Percentiles rank a stretch among this genome's conserved stretches.
phyloP scores from a whole-genome alignment of 2,113 vertebrate genomes.

The Synchiropus splendidus region DNA sequence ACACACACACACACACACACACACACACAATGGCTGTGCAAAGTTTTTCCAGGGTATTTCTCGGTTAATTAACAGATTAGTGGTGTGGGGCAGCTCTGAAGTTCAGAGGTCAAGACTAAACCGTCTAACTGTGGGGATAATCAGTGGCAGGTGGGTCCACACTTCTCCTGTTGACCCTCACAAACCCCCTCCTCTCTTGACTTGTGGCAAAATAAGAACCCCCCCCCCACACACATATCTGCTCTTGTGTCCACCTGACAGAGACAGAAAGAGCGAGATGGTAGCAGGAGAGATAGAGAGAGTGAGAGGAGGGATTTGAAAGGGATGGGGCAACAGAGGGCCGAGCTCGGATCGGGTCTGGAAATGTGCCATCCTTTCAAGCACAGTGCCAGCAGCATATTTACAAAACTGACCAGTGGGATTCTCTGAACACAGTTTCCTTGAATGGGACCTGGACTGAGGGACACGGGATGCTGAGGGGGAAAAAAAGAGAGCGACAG shows the following conservation, averaged over 20 bases:
- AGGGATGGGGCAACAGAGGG: conserved; percentile 42
- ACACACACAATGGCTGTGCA: conserved; percentile 40
- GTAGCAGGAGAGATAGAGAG: conserved; percentile 25
- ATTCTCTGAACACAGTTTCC: conserved; percentile 40
- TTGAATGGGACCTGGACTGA: conserved; percentile 46
- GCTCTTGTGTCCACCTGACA: conserved; percentile 36
- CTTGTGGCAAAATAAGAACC: conserved; percentile 53
- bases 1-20: conserved; percentile 21
- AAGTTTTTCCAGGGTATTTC: conserved; percentile 65
- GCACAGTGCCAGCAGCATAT: conserved; percentile 47
- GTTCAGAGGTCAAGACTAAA: conserved; percentile 73
- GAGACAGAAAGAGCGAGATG: conserved; percentile 29
- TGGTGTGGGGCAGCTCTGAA: conserved; percentile 70
- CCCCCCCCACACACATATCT: conserved; percentile 2
- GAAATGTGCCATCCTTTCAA: conserved; percentile 51
- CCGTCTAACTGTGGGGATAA: conserved; percentile 65
- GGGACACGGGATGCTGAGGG: conserved; percentile 31
- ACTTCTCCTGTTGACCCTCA: conserved; percentile 58
- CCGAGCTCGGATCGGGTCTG: conserved; percentile 44
- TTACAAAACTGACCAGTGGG: conserved; percentile 64
- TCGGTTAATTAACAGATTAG: conserved; percentile 79
- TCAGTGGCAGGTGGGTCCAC: conserved; percentile 70
- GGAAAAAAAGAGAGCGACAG: conserved; percentile 54
- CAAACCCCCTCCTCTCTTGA: conserved; percentile 49
- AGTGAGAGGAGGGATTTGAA: conserved; percentile 8